phyloP scores from a whole-genome alignment of 2,797 vertebrate species.

The Taenioides sp. region DNA sequence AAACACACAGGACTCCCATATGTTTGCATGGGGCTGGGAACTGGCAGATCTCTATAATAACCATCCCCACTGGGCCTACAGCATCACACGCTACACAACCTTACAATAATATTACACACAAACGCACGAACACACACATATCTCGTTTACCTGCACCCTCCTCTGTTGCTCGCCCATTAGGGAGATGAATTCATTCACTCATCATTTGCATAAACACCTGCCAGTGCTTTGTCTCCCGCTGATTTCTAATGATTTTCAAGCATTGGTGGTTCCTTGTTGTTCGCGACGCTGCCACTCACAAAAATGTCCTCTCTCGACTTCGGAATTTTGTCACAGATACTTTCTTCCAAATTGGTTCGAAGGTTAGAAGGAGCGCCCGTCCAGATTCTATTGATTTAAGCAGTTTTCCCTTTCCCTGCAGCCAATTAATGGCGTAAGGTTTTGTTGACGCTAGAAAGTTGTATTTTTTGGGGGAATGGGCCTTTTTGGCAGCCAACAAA shows the following conservation, averaged over 20 bases:
- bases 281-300: constrained; percentile 48
- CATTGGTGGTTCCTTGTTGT: constrained; percentile 53
- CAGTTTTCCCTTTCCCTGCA: constrained; percentile 2
- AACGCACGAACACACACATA: constrained; percentile 60
- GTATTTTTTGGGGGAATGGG: neutral
- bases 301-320: constrained; percentile 38
- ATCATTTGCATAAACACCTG: constrained; percentile 79
- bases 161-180: constrained; percentile 65
- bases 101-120: constrained; percentile 40
- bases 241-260: constrained; percentile 74
- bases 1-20: constrained; percentile 13
- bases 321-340: constrained; percentile 30
- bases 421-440: constrained; percentile 25
- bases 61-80: constrained; percentile 21
- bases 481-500: constrained; percentile 6
- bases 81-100: constrained; percentile 4
- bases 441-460: constrained; percentile 24
- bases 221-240: constrained; percentile 75
- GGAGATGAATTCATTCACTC: constrained; percentile 64
- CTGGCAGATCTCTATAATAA: constrained; percentile 25
- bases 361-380: constrained; percentile 10
- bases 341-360: constrained; percentile 33
- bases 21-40: constrained; percentile 25
- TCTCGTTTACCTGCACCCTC: constrained; percentile 56
- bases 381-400: constrained; percentile 21